Base-by-base conservation (phyloP, 2,113 vertebrate species). In the Miniopterus natalensis region DNA sequence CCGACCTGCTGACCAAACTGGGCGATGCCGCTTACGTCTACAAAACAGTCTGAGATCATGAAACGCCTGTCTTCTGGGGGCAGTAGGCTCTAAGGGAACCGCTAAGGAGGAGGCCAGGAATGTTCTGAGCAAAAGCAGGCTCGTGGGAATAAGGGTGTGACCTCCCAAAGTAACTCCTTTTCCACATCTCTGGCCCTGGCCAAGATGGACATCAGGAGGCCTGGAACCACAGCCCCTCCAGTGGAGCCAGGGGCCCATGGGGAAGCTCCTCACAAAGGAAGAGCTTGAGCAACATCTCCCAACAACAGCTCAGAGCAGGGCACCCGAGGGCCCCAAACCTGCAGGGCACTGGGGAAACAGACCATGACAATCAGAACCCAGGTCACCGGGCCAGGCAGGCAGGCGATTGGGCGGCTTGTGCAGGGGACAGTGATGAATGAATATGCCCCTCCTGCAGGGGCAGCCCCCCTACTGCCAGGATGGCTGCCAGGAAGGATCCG, bases 101-200 rank as follows among this genome's bases (percentile, higher is more conserved):
- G 5, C 59, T n/a, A n/a, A 88, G 84, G 86, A 79, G 74, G 77
- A 83, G 73, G 45, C 79, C 94, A 79, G 78, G 92, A 89, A 88
- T 31, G 66, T 90, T 87, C 73, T n/a, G 31, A 92, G 84, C 68
- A 78, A 75, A 90, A 47, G 29, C 61, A 51, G 90, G 77, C 36
- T 93, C 81, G 65, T 47, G 61, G 80, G 84, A 80, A 61, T 49
- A 21, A 65, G 17, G 25, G 10, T 12, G n/a, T 92, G 84, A 68
- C 53, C 80, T 31, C 87, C 68, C 80, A 31, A 80, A 81, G 81
- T 25, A 84, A 55, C 59, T 55, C 66, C 61, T n/a, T 73, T 40
- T 63, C 65, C 73, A 73, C 40, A 77, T 68, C 65, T 70, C 81
- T 29, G 10, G 25, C 59, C 42, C 21, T 40, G 3, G 29, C 68